Percentiles rank a stretch among this genome's conserved stretches.
These are phyloP conservation scores for Ophioderma brevispina DNA, from an alignment of 35 echinoderm and acorn worm species.

Conservation along the genomic window DNA sequence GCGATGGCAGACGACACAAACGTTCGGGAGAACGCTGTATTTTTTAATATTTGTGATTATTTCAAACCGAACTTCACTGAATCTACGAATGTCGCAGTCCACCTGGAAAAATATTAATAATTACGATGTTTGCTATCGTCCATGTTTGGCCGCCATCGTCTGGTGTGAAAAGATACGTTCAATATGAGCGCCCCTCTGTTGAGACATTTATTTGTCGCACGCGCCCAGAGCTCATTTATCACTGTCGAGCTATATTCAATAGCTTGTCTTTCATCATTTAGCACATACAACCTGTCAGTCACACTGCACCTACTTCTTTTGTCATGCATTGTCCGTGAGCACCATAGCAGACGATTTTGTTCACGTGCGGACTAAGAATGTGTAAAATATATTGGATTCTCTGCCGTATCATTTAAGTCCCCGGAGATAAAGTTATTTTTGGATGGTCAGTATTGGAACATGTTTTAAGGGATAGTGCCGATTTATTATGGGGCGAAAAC, in stretches of 20 bases:
- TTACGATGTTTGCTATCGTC: no score
- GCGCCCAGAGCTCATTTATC: neutral
- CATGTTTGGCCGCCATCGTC: no score
- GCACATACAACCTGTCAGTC: neutral
- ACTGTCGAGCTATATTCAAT: neutral
- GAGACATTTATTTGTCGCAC: neutral
- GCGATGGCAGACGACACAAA: no score
- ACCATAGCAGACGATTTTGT: neutral
- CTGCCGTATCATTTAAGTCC: neutral
- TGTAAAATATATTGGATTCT: neutral
- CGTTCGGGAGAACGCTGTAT: no score
- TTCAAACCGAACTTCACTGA: no score
- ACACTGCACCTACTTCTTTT: neutral
- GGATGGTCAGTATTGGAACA: neutral
- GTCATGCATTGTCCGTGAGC: neutral
- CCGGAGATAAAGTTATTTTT: neutral
- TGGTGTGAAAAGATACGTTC: no score
- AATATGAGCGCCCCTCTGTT: no score
- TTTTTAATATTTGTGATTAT: no score
- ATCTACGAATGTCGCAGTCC: no score
- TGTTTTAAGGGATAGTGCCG: neutral
- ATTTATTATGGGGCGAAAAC: neutral
- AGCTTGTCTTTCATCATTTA: neutral
- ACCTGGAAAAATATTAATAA: no score
- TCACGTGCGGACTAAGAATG: neutral